Evolutionary conservation across 35 echinoderm and acorn worm genomes (phyloP), one percentile per base, ranked within the genome.

Genomic region (Eucidaris tribuloides): DNA sequence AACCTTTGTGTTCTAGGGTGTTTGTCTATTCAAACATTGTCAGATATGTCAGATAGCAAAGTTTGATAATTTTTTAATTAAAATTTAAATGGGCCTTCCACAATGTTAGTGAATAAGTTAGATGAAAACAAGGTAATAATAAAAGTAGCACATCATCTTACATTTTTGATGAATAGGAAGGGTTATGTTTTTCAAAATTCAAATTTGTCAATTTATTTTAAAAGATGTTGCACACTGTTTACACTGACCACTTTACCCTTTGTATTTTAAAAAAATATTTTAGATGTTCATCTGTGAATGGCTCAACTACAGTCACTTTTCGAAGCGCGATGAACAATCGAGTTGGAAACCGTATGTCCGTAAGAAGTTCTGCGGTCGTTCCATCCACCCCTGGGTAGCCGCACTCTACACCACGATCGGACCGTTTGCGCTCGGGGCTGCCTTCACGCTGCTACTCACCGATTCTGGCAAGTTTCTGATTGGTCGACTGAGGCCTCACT

Each of bases 401-500:
- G 80, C 85, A 29, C 72, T 93, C 1, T 93, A 93, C 65, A 61
- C 62, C 33, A 88, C 80, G 18, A 84, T 93, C 29, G 91, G 91
- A 55, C 63, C 79, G 19, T 83, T 93, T 35, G 31, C 63, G 0
- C 74, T 93, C 58, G 91, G 91, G 4, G 50, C 36, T 23, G 68
- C 39, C 0, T 45, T 83, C 11, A 93, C 65, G 5, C 38, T 89
- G 36, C 48, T 88, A 18, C 50, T 93, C 14, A 93, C 91, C 0
- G 78, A 93, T 23, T 77, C 77, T 32, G 72, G 63, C 22, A 93
- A 93, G 62, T 84, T 78, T 38, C 9, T 93, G 14, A 84, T 93
- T 43, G 91, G 91, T 43, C 64, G 91, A 37, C 48, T 93, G 30
- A 71, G 91, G 65, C 91, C 91, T 17, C 85, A 93, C 35, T 93